Evolutionary conservation across 2,113 vertebrate genomes (phyloP).

Genomic region (Argyrosomus japonicus): DNA sequence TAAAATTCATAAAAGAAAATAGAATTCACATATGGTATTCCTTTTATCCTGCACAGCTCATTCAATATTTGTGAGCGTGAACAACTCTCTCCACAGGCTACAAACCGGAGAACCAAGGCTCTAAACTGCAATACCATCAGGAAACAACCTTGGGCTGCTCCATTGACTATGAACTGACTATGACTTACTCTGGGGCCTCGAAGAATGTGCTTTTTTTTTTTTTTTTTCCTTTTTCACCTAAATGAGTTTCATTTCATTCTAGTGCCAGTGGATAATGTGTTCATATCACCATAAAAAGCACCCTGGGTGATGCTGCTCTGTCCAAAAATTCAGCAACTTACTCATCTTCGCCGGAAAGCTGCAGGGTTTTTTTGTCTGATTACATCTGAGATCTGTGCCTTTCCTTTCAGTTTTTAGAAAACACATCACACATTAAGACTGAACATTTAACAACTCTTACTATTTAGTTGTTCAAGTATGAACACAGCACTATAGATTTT

Average conservation of each 20-base stretch:
- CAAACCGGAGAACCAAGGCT: background rate
- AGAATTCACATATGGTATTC: conserved; percentile 4
- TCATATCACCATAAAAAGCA: conserved; percentile 5
- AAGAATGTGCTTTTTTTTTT: conserved; percentile 14
- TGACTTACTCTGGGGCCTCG: conserved; percentile 33
- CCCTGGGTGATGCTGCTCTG: conserved; percentile 12
- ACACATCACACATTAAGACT: background rate
- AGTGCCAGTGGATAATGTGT: conserved; percentile 14
- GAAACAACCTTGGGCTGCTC: conserved; percentile 52
- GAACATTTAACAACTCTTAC: background rate
- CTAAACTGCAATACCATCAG: conserved; percentile 34
- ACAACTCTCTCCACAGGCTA: conserved; percentile 17
- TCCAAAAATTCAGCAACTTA: conserved; percentile 23
- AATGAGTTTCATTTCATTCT: conserved; percentile 54
- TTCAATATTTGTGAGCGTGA: conserved; percentile 39
- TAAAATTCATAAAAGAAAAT: background rate
- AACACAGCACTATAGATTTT: no score
- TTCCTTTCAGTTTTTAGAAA: conserved; percentile 1
- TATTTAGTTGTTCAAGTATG: background rate
- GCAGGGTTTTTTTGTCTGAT: background rate
- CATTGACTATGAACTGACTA: conserved; percentile 15
- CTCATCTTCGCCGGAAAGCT: conserved; percentile 21
- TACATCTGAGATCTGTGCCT: conserved; percentile 37
- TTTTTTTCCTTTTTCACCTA: background rate
- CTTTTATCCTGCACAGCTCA: conserved; percentile 18